Evolutionary conservation across 2,888 invertebrate genomes (phyloP).

Genomic region (Toxonevra muliebris): DNA sequence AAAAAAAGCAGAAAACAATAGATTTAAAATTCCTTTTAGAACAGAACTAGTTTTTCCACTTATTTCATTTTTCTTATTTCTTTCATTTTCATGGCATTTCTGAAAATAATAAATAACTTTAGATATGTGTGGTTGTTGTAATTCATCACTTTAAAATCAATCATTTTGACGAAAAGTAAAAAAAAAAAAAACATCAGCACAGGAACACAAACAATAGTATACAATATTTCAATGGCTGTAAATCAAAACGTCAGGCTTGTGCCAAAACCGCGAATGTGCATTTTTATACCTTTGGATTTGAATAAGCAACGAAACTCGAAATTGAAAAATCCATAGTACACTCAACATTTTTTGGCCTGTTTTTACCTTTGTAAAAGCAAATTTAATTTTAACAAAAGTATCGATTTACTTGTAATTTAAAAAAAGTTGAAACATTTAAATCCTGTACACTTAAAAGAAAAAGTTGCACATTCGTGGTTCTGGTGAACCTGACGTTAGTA

Average conservation of each 20-base stretch:
- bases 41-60: conserved; percentile 13
- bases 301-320: too few species aligned
- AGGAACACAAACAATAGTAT: conserved; percentile 18
- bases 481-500: too few species aligned
- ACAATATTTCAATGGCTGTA: conserved; percentile 13
- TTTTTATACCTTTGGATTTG: too few species aligned
- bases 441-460: too few species aligned
- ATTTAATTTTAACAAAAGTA: too few species aligned
- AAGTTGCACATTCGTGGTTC: too few species aligned
- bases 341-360: too few species aligned
- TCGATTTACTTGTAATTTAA: too few species aligned
- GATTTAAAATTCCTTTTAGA: conserved; percentile 5
- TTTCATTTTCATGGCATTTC: not conserved
- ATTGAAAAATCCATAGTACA: too few species aligned
- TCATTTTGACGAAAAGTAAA: conserved; percentile 61
- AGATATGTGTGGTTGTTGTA: conserved; percentile 45
- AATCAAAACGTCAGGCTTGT: conserved; percentile 11
- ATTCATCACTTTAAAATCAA: conserved; percentile 63
- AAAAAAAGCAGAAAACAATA: conserved; percentile 13
- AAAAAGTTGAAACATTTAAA: too few species aligned
- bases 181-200: conserved; percentile 39
- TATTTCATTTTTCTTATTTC: not conserved
- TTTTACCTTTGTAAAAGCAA: too few species aligned
- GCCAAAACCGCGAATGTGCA: too few species aligned
- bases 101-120: not conserved